Evolutionary conservation across 1,140 invertebrate genomes (phyloP).

Genomic region (Bombus soroeensis): DNA sequence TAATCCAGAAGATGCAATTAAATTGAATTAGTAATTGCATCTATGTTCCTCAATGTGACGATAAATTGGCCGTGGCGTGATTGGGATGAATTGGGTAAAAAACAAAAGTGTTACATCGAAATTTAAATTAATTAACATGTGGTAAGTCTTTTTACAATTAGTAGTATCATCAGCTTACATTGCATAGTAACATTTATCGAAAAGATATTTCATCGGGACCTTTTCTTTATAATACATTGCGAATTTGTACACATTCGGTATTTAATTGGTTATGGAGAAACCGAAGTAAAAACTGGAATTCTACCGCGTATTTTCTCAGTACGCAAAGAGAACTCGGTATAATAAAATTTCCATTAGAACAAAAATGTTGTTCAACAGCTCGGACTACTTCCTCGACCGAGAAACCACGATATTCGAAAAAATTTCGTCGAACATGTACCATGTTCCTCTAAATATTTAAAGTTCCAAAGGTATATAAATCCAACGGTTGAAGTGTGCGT

Average conservation of each 20-base stretch:
- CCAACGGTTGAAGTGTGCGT: not conserved
- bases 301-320: not conserved
- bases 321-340: not conserved
- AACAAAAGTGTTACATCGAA: not conserved
- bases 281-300: not conserved
- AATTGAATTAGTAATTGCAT: constrained; percentile 18
- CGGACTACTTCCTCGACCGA: not conserved
- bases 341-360: not conserved
- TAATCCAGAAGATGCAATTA: not conserved
- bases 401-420: not conserved
- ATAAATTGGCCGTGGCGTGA: not conserved
- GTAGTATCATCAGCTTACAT: not conserved
- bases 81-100: not conserved
- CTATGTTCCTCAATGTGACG: not conserved
- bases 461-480: not conserved
- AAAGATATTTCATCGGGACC: not conserved
- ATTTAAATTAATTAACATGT: too few relatives aligned
- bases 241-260: not conserved
- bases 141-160: not conserved
- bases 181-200: not conserved
- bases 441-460: not conserved
- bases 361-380: not conserved
- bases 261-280: not conserved
- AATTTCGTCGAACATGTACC: not conserved
- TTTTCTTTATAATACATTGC: not conserved